Evolutionary conservation across 1,140 invertebrate species (phyloP).

Genomic region (Microplitis demolitor): DNA sequence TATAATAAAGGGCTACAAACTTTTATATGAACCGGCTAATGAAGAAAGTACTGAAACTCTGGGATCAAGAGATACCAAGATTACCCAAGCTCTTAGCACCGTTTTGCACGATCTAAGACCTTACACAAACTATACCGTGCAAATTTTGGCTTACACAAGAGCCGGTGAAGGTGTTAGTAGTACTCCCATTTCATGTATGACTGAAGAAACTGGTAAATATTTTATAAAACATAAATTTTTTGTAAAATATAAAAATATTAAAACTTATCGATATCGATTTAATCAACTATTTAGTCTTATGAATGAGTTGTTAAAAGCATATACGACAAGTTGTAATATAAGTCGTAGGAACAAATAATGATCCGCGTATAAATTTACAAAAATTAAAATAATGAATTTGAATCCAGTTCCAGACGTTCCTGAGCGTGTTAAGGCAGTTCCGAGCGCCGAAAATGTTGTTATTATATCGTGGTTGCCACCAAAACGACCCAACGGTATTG

Average conservation of each 20-base stretch:
- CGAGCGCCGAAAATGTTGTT: conserved; percentile 71
- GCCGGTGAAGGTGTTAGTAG: conserved; percentile 78
- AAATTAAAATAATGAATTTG: no score
- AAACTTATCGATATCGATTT: no score
- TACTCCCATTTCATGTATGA: conserved; percentile 71
- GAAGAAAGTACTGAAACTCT: conserved; percentile 41
- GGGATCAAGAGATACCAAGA: conserved; percentile 64
- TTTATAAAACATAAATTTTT: neutral
- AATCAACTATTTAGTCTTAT: no score
- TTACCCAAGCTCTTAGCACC: conserved; percentile 62
- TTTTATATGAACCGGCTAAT: conserved; percentile 72
- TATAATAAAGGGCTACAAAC: conserved; percentile 79
- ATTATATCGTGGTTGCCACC: conserved; percentile 81
- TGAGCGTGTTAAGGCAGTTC: conserved; percentile 74
- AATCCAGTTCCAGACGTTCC: conserved; percentile 70
- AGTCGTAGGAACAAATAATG: no score
- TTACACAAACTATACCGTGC: conserved; percentile 79
- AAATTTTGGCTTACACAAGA: conserved; percentile 77
- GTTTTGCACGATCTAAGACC: conserved; percentile 69
- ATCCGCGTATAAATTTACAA: no score
- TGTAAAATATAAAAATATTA: no score
- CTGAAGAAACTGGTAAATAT: conserved; percentile 69
- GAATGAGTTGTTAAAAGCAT: no score
- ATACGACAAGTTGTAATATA: no score
- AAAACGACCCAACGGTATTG: conserved; percentile 72